Evolutionary conservation across 2,797 vertebrate genomes (phyloP), one percentile per base, ranked within the genome.

Genomic region (Chelonia mydas): DNA sequence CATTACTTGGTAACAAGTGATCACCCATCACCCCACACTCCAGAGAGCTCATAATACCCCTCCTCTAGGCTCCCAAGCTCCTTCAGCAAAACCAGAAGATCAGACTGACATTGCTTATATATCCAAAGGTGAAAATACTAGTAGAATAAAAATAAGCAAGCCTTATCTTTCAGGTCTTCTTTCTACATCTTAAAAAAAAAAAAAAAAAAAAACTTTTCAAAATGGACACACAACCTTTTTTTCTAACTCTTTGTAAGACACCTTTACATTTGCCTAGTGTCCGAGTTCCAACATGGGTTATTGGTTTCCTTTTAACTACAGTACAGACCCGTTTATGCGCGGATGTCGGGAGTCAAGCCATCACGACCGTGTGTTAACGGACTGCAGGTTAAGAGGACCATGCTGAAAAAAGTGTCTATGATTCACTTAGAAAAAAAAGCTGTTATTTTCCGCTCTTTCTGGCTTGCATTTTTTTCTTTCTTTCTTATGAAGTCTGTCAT

Each of bases 31-130:
- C 83, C 92, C 93, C 51, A 81, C 55, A 86, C 86, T 91, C 82
- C 91, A 91, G 93, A 93, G 87, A 93, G 19, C 95, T 89, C 95
- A 83, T 88, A 93, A 79, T 83, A 92, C 76, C 1, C 76, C 83
- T 92, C 68, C 90, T 93, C 91, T 90, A 61, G 53, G 83, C 74
- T 96, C 81, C 0, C 61, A 91, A 79, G 27, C 83, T 88, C 68
- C n/a, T 90, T 53, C 41, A 91, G 19, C 19, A 94, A 96, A 89
- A 81, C 74, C 92, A 89, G 89, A 81, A 2, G 0, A 84, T 84
- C 17, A 77, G 45, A 3, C 0, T 92, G 88, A 89, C 47, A 23
- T 1, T 41, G 28, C 59, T 94, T 81, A 79, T 49, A 27, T 87
- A 91, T 86, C 90, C 81, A 50, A 61, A 92, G 51, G 31, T 53